Evolutionary conservation across 2,113 vertebrate genomes (phyloP), one percentile per base, ranked within the genome.

Genomic region (Plestiodon gilberti): DNA sequence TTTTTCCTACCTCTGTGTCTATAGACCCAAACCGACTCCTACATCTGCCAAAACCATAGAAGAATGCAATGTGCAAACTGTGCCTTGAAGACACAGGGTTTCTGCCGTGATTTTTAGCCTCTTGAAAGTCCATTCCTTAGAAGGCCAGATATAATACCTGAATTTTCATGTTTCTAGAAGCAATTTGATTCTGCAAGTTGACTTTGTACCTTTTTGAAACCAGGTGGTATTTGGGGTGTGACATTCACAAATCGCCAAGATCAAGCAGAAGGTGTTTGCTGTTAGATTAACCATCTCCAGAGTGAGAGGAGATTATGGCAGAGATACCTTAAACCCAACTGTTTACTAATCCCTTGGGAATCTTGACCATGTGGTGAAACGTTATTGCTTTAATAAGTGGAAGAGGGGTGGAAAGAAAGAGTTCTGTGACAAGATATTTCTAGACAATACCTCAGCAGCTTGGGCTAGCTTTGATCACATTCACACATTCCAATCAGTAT

Each of bases 331-430:
- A 87, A 87, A 80, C 25, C 15, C 88, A 65, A 74, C 75, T 33
- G 57, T n/a, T 82, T 70, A 2, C 4, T 57, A 70, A 30, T 80
- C 76, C 88, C 78, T 71, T 81, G 91, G 88, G 91, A 88, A 67
- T 82, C 64, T 88, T 52, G 70, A 81, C 82, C 80, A 38, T 55
- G 64, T 78, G 33, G 73, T 25, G 77, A 65, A 71, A 82, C 85
- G 52, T 59, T 93, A 70, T 90, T 90, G 83, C 71, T 91, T 88
- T 91, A 87, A 91, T 95, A 55, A 83, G 55, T 52, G 38, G 89
- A 79, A 91, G 92, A 86, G 76, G 85, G 83, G 81, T 84, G 82
- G 25, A 92, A 89, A 74, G 83, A 84, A 85, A 40, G 61, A 76
- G 9, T 43, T 40, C 35, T 55, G 78, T 86, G 81, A 23, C 77